Percentiles rank a stretch among this genome's conserved stretches.
Conservation (phyloP, 2,113 vertebrate species). For the Calyptommatus sinebrachiatus region DNA sequence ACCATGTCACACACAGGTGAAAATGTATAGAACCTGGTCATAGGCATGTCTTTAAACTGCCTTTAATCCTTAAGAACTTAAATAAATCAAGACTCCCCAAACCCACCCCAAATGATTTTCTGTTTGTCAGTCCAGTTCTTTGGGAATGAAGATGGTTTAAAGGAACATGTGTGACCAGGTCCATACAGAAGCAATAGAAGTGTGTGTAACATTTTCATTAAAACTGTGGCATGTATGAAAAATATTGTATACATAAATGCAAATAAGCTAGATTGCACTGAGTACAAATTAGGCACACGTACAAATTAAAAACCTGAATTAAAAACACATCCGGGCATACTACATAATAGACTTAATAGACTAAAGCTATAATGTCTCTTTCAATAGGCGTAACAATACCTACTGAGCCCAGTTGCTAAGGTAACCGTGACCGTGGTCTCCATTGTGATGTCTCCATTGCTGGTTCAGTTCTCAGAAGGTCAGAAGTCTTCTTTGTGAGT, state of each 20-base stretch:
- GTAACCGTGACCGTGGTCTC: conserved; percentile 10
- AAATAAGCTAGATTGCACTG: background rate
- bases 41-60: no score
- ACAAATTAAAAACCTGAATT: background rate
- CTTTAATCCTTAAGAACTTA: no score
- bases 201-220: no score
- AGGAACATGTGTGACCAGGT: no score
- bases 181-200: no score
- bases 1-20: no score
- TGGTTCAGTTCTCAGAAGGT: background rate
- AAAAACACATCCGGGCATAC: background rate
- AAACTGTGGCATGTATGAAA: no score
- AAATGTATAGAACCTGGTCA: no score
- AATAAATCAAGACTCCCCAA: no score
- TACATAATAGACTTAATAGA: background rate
- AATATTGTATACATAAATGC: background rate
- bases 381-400: background rate
- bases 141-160: no score
- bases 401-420: conserved; percentile 18
- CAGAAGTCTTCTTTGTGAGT: conserved; percentile 7
- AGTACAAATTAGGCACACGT: background rate
- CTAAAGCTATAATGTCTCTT: background rate
- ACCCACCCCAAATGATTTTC: no score
- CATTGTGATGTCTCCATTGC: conserved; percentile 8
- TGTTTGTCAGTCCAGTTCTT: no score